phyloP scores from a whole-genome alignment of 2,113 vertebrate species.

The Pituophis catenifer region DNA sequence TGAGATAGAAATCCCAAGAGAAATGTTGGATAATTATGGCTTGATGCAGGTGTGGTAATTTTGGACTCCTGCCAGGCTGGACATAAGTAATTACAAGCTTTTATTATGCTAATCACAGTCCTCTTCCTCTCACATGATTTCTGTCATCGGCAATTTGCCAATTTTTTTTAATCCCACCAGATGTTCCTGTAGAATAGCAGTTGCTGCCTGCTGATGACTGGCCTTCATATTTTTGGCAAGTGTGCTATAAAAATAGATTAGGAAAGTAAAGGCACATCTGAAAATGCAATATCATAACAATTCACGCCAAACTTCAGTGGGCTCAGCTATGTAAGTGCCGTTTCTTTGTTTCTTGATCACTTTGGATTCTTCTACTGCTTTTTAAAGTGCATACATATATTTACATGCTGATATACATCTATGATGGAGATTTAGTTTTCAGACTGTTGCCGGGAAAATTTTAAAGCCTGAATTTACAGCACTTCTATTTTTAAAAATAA shows the following conservation, averaged over 20 bases:
- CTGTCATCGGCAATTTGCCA: constrained; percentile 6
- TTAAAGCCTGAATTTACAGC: not conserved
- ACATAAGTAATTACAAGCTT: not conserved
- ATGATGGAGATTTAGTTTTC: not conserved
- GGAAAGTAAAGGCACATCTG: not conserved
- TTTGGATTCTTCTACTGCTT: not conserved
- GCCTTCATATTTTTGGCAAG: constrained; percentile 8
- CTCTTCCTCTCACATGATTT: not conserved
- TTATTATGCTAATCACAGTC: constrained; percentile 18
- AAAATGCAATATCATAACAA: not conserved
- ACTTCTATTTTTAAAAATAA: not conserved
- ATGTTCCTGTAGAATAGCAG: constrained; percentile 27
- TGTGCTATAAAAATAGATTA: not conserved
- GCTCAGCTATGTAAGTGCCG: not conserved
- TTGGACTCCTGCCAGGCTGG: not conserved
- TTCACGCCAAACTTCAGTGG: not conserved
- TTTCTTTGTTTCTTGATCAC: not conserved
- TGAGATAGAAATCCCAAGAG: constrained; percentile 5
- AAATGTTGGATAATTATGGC: not conserved
- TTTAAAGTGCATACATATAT: not conserved
- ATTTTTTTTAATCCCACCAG: constrained; percentile 22
- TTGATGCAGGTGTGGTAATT: not conserved
- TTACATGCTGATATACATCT: not conserved
- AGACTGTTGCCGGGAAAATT: not conserved
- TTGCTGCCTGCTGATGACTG: constrained; percentile 11